These are phyloP conservation scores for Xylota segnis DNA, from an alignment of 2,888 invertebrate genomes.

Conservation along the genomic window DNA sequence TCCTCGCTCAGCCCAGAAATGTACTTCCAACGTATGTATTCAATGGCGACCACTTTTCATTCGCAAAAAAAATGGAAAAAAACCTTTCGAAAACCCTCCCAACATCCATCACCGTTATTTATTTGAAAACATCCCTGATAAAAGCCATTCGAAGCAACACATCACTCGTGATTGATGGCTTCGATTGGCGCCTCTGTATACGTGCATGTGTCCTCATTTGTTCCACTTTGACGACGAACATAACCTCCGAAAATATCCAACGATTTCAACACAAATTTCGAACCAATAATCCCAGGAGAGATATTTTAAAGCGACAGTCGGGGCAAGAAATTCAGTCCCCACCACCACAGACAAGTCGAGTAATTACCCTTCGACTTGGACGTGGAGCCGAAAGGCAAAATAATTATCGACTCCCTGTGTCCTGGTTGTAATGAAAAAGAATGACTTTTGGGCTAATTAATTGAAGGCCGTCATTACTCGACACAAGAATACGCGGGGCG, in stretches of 20 bases:
- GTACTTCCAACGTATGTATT: constrained; percentile 9
- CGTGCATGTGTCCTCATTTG: constrained; percentile 13
- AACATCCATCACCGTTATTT: constrained; percentile 61
- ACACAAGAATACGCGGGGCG: neutral
- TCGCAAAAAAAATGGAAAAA: constrained; percentile 17
- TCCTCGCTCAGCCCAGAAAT: constrained; percentile 10
- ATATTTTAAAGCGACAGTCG: constrained; percentile 6
- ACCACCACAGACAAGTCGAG: constrained; percentile 4
- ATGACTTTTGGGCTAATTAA: constrained; percentile 47
- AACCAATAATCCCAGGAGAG: constrained; percentile 10
- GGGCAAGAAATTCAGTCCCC: constrained; percentile 10
- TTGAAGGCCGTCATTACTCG: constrained; percentile 18
- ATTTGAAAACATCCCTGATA: constrained; percentile 24
- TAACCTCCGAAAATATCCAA: neutral
- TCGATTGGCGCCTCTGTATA: constrained; percentile 29
- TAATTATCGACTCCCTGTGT: constrained; percentile 28
- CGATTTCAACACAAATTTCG: constrained; percentile 1
- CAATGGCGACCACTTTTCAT: constrained; percentile 3
- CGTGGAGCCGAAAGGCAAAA: constrained; percentile 1
- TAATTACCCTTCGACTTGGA: constrained; percentile 27
- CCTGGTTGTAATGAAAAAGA: constrained; percentile 13
- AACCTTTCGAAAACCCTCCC: constrained; percentile 24
- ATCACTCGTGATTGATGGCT: constrained; percentile 54
- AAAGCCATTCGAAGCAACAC: constrained; percentile 18
- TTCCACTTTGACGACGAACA: neutral